These are phyloP conservation scores for Brachionus sp. DNA, from an alignment of 1,140 invertebrate species.

Conservation along the genomic window DNA sequence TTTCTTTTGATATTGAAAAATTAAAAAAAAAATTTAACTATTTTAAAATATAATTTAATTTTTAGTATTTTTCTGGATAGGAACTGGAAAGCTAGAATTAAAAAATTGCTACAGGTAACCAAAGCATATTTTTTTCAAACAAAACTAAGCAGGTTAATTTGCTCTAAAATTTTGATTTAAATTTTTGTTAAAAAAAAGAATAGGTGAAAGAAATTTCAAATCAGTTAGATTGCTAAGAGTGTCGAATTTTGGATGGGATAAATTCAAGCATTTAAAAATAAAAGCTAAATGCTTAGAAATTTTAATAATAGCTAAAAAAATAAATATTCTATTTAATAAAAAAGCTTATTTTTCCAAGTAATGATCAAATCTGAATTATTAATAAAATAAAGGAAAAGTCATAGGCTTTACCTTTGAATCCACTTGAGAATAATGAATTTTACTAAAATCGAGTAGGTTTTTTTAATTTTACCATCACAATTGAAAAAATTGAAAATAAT, in stretches of 20 bases:
- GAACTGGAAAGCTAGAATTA: not conserved
- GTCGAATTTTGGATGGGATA: not conserved
- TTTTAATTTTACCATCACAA: not conserved
- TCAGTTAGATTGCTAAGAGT: not conserved
- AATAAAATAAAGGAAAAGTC: not conserved
- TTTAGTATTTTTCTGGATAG: not conserved
- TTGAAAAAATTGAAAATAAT: not conserved
- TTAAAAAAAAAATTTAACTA: too few species aligned
- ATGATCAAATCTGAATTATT: not conserved
- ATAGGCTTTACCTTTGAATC: not conserved
- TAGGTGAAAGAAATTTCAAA: not conserved
- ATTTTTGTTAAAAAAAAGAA: not conserved
- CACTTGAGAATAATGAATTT: not conserved
- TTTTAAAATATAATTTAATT: not conserved
- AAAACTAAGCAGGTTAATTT: not conserved
- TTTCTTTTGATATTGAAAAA: too few species aligned
- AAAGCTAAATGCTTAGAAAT: not conserved
- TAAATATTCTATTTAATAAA: not conserved
- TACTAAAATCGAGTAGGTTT: not conserved
- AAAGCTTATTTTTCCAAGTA: not conserved
- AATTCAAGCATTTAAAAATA: not conserved
- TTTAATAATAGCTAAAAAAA: not conserved
- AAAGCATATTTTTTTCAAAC: not conserved
- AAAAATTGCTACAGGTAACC: not conserved
- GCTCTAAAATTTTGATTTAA: not conserved